Conservation (phyloP, 2,797 vertebrate species). For the Nasua narica region DNA sequence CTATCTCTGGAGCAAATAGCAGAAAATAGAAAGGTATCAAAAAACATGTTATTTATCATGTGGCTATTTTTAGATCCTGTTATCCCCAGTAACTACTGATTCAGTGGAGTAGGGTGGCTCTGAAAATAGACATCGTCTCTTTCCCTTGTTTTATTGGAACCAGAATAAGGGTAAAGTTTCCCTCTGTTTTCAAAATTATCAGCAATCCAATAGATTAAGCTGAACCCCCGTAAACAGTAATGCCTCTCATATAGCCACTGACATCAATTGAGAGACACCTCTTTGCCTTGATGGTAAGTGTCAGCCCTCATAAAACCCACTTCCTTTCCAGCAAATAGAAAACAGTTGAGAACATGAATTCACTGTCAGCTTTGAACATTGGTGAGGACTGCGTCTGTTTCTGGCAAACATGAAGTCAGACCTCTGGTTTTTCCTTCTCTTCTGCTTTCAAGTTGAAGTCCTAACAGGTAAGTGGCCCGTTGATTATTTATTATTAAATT, state of each 20-base stretch:
- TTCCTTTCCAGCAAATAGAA: slow-evolving; percentile 79
- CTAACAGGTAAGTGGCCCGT: slow-evolving; percentile 79
- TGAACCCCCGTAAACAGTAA: neutral
- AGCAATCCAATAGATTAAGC: slow-evolving; percentile 2
- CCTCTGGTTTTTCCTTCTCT: slow-evolving; percentile 73
- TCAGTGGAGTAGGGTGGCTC: neutral
- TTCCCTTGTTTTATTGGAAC: neutral
- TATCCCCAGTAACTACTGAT: neutral
- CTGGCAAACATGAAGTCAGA: slow-evolving; percentile 81
- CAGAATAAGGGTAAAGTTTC: neutral
- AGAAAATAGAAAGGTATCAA: neutral
- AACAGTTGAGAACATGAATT: slow-evolving; percentile 49
- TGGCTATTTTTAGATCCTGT: neutral
- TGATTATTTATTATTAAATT: slow-evolving; percentile 55
- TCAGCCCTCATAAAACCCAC: slow-evolving; percentile 76
- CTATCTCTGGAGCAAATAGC: neutral
- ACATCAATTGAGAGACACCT: neutral
- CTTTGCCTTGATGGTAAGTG: neutral
- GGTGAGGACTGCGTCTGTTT: slow-evolving; percentile 10
- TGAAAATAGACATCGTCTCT: neutral
- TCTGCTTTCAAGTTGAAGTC: slow-evolving; percentile 77
- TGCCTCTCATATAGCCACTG: neutral
- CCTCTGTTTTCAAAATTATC: neutral
- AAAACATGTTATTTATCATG: neutral
- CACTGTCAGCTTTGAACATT: neutral